Base-by-base conservation (phyloP, 2,797 vertebrate species). In the Catostomus latipinnis region DNA sequence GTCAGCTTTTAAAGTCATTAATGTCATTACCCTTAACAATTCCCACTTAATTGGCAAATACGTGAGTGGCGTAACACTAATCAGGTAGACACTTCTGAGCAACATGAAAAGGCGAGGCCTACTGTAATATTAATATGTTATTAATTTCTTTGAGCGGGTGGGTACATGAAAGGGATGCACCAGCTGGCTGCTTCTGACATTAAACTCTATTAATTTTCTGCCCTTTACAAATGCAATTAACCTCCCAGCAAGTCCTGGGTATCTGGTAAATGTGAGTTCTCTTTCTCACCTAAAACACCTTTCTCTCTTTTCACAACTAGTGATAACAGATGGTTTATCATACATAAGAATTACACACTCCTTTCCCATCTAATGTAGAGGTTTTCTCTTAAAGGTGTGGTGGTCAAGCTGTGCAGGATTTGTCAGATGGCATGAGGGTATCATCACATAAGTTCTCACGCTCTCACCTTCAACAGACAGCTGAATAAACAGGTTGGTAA, bases 221-320 rank as follows among this genome's bases (percentile, higher is more conserved):
- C 90, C 92, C 91, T 94, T 94, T 94, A 90, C 90, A 88, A 83
- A 89, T 76, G 89, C 89, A 93, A 93, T 94, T 93, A 94, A 87
- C 90, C 89, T 89, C 89, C 86, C 85, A 82, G 81, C 78, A 83
- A 82, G 84, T 75, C 70, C 48, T 57, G 81, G 69, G 80, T 84
- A 65, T 81, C 69, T 56, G 73, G 54, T 61, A 86, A 76, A 76
- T 63, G 18, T 80, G 63, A 61, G 67, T 74, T 68, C 81, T 46
- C 56, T 4, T 22, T 34, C 34, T 34, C 34, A 7, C 34, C 34
- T 34, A 34, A 34, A 34, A 34, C 34, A 34, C 34, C 34, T 34
- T 34, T 34, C 34, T 34, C 34, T 34, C 34, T 34, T 34, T 34
- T 34, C 34, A 34, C 34, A 34, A 34, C 34, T 34, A 34, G 34